Evolutionary conservation across 1,140 invertebrate genomes (phyloP), one percentile per base, ranked within the genome.

Genomic region (Sesamia nonagrioides): DNA sequence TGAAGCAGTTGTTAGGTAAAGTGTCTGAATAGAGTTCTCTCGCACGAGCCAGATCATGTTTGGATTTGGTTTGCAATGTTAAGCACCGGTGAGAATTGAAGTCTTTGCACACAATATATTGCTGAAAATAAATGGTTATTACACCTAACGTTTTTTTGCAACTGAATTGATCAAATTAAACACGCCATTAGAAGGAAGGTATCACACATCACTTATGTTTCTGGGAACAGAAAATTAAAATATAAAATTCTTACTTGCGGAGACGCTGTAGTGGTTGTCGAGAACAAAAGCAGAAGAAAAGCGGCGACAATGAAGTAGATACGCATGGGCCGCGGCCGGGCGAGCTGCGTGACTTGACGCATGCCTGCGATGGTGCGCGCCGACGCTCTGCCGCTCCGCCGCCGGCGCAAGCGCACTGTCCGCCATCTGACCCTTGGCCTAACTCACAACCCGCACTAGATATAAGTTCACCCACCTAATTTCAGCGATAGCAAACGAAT

Each of bases 401-500:
- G 77, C 18, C 80, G 79, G 74, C 63, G 66, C 78, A 71, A 78
- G 81, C 85, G 84, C 86, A 86, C 84, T 84, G 86, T 69, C 84
- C 86, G 84, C 84, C 85, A 85, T 80, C 83, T 92, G 91, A 91
- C 90, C 91, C 88, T 61, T 69, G 73, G 50, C 48, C 81, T 74
- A 61, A 74, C 77, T 78, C 78, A 81, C 85, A 90, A 91, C 88
- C 81, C 86, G 58, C 75, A 79, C 73, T 77, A 90, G 91, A 92
- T 92, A 91, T 90, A 89, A 89, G 91, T 92, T 94, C 91, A 92
- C 84, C 90, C 91, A 93, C 91, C 92, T 82, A 94, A 92, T 94
- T 94, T 93, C 83, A 86, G 87, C 78, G 92, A 93, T 94, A 93
- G 86, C 81, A 80, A 75, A 77, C 61, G n/a, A 82, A 85, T 88